phyloP scores from a whole-genome alignment of 2,888 invertebrate species.

The Tetragonisca angustula region DNA sequence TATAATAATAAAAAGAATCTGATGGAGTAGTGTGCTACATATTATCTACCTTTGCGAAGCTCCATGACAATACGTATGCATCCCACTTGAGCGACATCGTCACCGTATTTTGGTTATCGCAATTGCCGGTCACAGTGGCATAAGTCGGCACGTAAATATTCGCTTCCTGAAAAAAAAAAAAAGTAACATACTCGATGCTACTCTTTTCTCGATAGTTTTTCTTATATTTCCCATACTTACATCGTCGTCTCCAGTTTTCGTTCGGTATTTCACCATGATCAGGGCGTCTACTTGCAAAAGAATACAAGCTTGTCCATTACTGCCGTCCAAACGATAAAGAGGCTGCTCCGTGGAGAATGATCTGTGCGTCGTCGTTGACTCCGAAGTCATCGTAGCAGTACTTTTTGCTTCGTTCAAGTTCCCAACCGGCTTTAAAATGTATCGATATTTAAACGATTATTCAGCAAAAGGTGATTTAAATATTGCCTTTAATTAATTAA shows the following conservation, averaged over 20 bases:
- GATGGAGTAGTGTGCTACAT: background rate
- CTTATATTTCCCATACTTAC: constrained; percentile 71
- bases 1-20: too few relatives aligned
- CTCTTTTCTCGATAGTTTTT: background rate
- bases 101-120: constrained; percentile 90
- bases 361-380: constrained; percentile 76
- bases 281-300: constrained; percentile 91
- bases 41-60: constrained; percentile 91
- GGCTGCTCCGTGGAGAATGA: constrained; percentile 69
- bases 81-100: constrained; percentile 90
- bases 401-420: constrained; percentile 77
- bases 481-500: too few relatives aligned
- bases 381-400: constrained; percentile 83
- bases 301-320: constrained; percentile 91
- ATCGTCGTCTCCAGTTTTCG: constrained; percentile 87
- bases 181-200: background rate
- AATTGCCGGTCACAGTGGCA: constrained; percentile 90
- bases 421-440: constrained; percentile 26
- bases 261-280: constrained; percentile 88
- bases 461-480: background rate
- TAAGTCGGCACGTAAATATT: constrained; percentile 91
- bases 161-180: constrained; percentile 85
- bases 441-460: background rate
- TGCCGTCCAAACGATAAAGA: constrained; percentile 89
- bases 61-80: constrained; percentile 90